A percentile compares a stretch with the other conserved stretches of the same genome.
These are phyloP conservation scores for Xestia sexstrigata DNA, from an alignment of 2,888 invertebrate genomes.

Conservation along the genomic window DNA sequence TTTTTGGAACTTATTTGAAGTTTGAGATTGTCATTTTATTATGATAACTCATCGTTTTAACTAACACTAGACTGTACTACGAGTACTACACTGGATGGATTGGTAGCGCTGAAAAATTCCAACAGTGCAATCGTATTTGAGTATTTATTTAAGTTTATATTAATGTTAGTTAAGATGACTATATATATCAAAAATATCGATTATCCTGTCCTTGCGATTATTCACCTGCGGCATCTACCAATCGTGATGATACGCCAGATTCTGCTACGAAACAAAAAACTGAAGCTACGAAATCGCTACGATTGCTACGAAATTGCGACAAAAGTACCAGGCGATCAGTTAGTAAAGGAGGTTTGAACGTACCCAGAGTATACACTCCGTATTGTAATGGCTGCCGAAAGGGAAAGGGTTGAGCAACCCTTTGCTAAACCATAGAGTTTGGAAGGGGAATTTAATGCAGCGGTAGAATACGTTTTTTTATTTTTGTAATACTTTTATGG, in stretches of 20 bases:
- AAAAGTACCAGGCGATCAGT: constrained; percentile 61
- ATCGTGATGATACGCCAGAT: neutral
- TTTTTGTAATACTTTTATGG: neutral
- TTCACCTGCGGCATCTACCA: too few species aligned
- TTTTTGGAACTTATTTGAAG: too few species aligned
- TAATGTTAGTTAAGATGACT: too few species aligned
- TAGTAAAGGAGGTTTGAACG: constrained; percentile 48
- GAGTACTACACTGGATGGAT: too few species aligned
- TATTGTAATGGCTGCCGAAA: constrained; percentile 63
- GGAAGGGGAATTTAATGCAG: constrained; percentile 43
- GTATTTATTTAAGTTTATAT: too few species aligned
- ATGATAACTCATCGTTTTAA: too few species aligned
- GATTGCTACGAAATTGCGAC: constrained; percentile 31
- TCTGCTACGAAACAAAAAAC: constrained; percentile 2
- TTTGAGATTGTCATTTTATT: too few species aligned
- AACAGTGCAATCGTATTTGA: too few species aligned
- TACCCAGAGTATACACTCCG: constrained; percentile 41
- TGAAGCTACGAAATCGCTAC: constrained; percentile 28
- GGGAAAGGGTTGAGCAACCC: constrained; percentile 75
- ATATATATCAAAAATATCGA: too few species aligned
- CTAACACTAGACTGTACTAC: too few species aligned
- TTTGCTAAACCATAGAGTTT: constrained; percentile 56
- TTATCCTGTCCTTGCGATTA: neutral
- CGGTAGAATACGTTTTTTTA: accelerated
- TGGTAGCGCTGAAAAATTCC: too few species aligned